Conservation (phyloP, 1,140 invertebrate species). For the Planococcus citri region DNA sequence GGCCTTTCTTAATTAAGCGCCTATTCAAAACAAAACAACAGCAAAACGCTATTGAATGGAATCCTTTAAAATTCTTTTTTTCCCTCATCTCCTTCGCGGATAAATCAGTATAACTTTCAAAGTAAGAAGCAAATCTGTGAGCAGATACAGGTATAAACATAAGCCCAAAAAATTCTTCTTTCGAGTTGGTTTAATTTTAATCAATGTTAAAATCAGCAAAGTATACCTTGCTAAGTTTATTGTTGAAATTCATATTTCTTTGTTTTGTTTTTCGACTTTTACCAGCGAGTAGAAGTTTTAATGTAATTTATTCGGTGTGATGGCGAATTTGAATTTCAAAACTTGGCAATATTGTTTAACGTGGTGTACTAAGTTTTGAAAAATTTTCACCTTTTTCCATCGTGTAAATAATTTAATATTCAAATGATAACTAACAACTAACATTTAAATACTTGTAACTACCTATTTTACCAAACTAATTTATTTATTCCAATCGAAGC, state of each 20-base stretch:
- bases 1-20: background rate
- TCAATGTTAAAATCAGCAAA: background rate
- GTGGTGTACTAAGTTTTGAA: background rate
- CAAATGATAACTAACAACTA: background rate
- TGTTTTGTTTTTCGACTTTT: background rate
- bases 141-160: background rate
- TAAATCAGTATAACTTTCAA: no score
- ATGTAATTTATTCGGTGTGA: background rate
- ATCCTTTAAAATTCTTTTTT: background rate
- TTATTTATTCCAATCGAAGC: no score
- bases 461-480: background rate
- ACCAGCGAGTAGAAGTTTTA: background rate
- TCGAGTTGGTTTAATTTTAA: background rate
- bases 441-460: background rate
- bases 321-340: background rate
- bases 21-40: background rate
- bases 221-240: background rate
- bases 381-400: background rate
- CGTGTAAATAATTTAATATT: background rate
- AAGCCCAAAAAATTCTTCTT: background rate
- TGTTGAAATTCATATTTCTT: background rate
- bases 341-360: background rate
- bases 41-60: background rate
- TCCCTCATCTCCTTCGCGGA: no score
- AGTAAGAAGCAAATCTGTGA: no score